Conservation (phyloP, 37 sponge, comb jelly and placozoan species). For the Theonella swinhoei region DNA sequence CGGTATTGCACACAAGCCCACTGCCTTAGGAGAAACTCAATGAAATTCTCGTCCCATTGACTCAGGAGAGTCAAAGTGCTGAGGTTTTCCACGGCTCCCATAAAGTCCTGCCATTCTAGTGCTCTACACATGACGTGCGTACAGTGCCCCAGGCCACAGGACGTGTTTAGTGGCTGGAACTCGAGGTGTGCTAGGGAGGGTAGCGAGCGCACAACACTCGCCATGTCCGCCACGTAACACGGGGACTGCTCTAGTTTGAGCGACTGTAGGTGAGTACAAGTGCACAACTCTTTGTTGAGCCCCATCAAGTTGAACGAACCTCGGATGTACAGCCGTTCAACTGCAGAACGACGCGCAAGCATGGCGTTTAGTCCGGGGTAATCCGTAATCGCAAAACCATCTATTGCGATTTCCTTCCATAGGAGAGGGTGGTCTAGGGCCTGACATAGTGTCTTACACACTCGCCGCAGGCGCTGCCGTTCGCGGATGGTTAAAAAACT, state of each 20-base stretch:
- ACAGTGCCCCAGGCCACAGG: not conserved
- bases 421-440: not conserved
- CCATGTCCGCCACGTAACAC: not conserved
- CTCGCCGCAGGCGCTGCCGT: not conserved
- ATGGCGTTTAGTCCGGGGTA: not conserved
- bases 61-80: not conserved
- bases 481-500: not conserved
- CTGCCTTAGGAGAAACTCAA: not conserved
- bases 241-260: not conserved
- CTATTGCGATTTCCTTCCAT: not conserved
- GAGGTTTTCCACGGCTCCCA: not conserved
- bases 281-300: not conserved
- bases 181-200: slow-evolving; percentile 1
- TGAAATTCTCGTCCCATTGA: not conserved
- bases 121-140: slow-evolving; percentile 1
- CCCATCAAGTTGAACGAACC: not conserved
- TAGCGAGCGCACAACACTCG: not conserved
- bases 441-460: not conserved
- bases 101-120: not conserved
- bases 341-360: not conserved
- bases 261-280: not conserved
- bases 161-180: not conserved
- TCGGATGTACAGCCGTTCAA: not conserved
- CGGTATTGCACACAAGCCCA: not conserved
- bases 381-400: not conserved